Percentiles rank a stretch among this genome's conserved stretches.
Evolutionary conservation across 2,113 vertebrate species (phyloP).

Genomic region (Empidonax traillii): DNA sequence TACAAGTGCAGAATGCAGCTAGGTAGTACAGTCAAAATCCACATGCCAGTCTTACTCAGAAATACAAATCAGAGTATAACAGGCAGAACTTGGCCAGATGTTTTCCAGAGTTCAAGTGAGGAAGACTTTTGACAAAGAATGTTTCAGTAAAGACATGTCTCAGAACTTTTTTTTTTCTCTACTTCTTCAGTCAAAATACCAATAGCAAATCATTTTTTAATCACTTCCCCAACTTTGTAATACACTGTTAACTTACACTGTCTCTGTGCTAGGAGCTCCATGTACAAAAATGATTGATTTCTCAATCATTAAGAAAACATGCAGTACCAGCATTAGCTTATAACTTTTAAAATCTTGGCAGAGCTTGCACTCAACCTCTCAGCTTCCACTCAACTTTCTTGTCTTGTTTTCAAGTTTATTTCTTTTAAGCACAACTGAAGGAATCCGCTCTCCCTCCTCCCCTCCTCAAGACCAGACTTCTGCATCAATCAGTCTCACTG

Average conservation of each 20-base stretch:
- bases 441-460: not conserved
- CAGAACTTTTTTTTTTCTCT: not conserved
- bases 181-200: not conserved
- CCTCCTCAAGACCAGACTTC: slow-evolving; percentile 13
- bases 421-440: slow-evolving; percentile 24
- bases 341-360: slow-evolving; percentile 52
- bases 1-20: not conserved
- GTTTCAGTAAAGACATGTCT: not conserved
- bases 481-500: slow-evolving; percentile 49
- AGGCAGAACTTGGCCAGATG: not conserved
- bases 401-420: slow-evolving; percentile 42
- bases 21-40: not conserved
- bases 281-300: not conserved
- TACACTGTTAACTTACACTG: not conserved
- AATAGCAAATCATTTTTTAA: not conserved
- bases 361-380: slow-evolving; percentile 12
- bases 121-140: not conserved
- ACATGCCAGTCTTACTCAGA: not conserved
- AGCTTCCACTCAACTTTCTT: slow-evolving; percentile 34
- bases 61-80: not conserved
- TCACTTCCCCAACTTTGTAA: not conserved
- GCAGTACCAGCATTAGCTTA: slow-evolving; percentile 29
- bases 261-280: not conserved
- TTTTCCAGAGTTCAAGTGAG: not conserved
- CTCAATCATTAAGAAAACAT: slow-evolving; percentile 30